Conservation (phyloP, 2,888 invertebrate species). For the Lithophane socia region DNA sequence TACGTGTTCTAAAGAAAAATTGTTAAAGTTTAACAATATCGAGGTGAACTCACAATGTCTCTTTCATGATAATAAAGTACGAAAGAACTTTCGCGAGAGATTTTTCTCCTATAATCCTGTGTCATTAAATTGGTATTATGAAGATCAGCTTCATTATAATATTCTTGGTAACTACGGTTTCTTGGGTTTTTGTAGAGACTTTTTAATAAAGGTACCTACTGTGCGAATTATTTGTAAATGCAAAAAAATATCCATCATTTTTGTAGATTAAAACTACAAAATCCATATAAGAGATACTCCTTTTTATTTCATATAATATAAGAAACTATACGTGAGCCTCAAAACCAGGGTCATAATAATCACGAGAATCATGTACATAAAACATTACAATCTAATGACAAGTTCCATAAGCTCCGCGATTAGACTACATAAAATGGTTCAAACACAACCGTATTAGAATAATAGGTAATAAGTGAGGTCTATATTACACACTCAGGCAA, state of each 20-base stretch:
- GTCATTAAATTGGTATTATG: slow-evolving; percentile 69
- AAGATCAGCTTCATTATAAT: slow-evolving; percentile 64
- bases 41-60: slow-evolving; percentile 69
- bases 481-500: background rate
- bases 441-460: background rate
- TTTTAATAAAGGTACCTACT: slow-evolving; percentile 2
- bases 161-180: slow-evolving; percentile 38
- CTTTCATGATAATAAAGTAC: slow-evolving; percentile 65
- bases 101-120: slow-evolving; percentile 58
- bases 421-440: background rate
- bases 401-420: background rate
- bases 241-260: background rate
- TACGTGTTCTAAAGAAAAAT: slow-evolving; percentile 71
- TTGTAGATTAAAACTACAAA: background rate
- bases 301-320: background rate
- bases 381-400: background rate
- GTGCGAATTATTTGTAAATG: background rate
- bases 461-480: background rate
- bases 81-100: slow-evolving; percentile 50
- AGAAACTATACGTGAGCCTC: background rate
- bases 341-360: slow-evolving; percentile 4
- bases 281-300: no score
- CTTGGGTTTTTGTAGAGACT: slow-evolving; percentile 6
- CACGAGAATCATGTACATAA: background rate
- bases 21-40: slow-evolving; percentile 75